Base-by-base conservation (phyloP, 2,888 invertebrate species). In the Cephus nigrinus region DNA sequence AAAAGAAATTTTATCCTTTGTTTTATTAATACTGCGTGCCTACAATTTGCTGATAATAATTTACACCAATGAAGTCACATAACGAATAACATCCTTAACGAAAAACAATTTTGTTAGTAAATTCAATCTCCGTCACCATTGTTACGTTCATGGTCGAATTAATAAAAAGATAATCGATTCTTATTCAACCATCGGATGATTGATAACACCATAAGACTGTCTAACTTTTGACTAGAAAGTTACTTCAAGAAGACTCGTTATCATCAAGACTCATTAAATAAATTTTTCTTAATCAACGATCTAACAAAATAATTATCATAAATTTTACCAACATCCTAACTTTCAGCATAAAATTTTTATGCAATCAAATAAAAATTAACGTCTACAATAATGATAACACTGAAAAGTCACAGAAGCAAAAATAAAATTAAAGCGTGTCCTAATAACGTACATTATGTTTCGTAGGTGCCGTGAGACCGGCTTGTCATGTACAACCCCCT, bases 381-480 rank as follows among this genome's bases (percentile, higher is more conserved):
- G n/a, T 32, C 68, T 23, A 23, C 9, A 5, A 55, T 23, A 55
- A 55, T 40, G 9, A 23, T 12, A 69, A 30, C 9, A 30, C n/a
- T 75, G 30, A 11, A 5, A 72, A 75, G n/a, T 73, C 55, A 55
- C 23, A 69, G 36, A 74, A 73, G 32, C 31, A 40, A 55, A 31
- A 74, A 35, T 75, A 55, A 31, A 74, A 35, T 75, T 34, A 35
- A 69, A 55, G 1, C 23, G 9, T 55, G 23, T 9, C 23, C 55
- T 23, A 55, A 55, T 23, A 55, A 55, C 71, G 33, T 36, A 76
- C 72, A 32, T 32, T 33, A 75, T 80, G 76, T 79, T 79, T 87
- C 89, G 11, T 92, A 97, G 97, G 96, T 31, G 96, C 98, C 32
- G 97, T 98, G 35, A 95, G 96, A 76, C 97, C 98, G 12, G 95